phyloP scores from a whole-genome alignment of 1,140 invertebrate species.

The Bemisia tabaci region DNA sequence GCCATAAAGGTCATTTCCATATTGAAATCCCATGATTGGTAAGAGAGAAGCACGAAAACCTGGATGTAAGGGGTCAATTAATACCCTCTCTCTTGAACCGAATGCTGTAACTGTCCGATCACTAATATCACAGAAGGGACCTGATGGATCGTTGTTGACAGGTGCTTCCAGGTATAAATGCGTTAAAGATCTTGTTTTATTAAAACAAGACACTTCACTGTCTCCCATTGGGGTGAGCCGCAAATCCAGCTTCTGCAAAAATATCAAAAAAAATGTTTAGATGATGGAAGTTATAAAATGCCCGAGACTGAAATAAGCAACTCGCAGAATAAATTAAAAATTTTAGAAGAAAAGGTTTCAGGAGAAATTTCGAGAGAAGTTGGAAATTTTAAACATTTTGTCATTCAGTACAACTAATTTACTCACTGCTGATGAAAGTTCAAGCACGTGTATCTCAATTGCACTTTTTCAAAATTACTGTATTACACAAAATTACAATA shows the following conservation, averaged over 20 bases:
- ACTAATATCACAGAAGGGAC: conserved; percentile 15
- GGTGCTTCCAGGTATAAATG: conserved; percentile 44
- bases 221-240: conserved; percentile 48
- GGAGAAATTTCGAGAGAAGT: too few species aligned
- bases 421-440: too few species aligned
- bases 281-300: too few species aligned
- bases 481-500: too few species aligned
- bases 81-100: conserved; percentile 15
- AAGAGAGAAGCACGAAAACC: conserved; percentile 14
- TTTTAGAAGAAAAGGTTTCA: too few species aligned
- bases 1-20: conserved; percentile 19
- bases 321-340: too few species aligned
- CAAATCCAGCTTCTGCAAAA: conserved; percentile 42
- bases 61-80: conserved; percentile 9
- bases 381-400: too few species aligned
- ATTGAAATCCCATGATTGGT: conserved; percentile 27
- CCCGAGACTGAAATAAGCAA: too few species aligned
- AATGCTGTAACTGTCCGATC: conserved; percentile 18
- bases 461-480: too few species aligned
- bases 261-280: conserved; percentile 4
- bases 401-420: too few species aligned
- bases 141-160: conserved; percentile 5
- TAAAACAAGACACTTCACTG: conserved; percentile 50
- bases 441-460: too few species aligned
- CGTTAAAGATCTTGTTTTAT: conserved; percentile 40